phyloP scores from a whole-genome alignment of 2,113 vertebrate genomes.

The Paracanthobrama guichenoti region DNA sequence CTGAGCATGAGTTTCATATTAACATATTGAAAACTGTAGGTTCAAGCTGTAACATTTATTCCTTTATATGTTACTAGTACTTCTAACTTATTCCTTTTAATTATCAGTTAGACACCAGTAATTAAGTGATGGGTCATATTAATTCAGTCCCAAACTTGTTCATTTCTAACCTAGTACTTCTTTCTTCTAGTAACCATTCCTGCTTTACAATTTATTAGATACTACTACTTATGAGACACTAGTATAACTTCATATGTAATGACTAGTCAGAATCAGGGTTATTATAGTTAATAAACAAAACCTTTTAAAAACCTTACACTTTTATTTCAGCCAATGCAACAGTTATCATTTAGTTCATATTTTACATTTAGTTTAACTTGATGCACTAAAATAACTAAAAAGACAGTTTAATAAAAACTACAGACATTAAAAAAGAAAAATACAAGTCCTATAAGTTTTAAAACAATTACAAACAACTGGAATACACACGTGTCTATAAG shows the following conservation, averaged over 20 bases:
- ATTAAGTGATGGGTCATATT: background rate
- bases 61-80: background rate
- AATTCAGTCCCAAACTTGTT: background rate
- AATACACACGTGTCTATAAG: no score
- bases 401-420: no score
- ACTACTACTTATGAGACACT: background rate
- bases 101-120: background rate
- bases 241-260: background rate
- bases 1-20: background rate
- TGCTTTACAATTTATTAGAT: background rate
- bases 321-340: no score
- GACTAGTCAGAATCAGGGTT: background rate
- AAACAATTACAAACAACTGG: background rate
- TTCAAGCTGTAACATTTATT: background rate
- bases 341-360: no score
- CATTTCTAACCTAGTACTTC: background rate
- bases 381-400: no score
- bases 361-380: no score
- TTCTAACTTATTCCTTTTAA: background rate
- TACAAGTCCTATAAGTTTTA: no score
- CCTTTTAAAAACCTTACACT: no score
- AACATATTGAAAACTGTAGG: background rate
- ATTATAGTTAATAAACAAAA: background rate
- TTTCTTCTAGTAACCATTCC: background rate
- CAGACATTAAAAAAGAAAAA: no score